Percentiles rank a stretch among this genome's conserved stretches.
These are phyloP conservation scores for Camptogramma bilineatum DNA, from an alignment of 2,888 invertebrate genomes.

Conservation along the genomic window DNA sequence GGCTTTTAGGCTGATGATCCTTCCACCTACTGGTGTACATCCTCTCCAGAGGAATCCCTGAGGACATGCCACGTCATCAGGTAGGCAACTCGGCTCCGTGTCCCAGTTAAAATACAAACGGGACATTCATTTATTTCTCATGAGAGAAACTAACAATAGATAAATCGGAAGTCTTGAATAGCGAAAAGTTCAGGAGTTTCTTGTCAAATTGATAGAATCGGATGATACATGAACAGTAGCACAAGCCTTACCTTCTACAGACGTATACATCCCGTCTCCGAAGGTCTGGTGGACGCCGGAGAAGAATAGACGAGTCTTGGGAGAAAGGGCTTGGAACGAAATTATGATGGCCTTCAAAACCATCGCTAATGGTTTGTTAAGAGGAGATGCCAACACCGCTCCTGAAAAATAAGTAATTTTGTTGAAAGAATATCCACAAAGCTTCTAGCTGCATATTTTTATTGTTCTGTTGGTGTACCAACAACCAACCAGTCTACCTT, in stretches of 20 bases:
- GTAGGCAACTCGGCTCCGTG: too few relatives aligned
- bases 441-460: too few relatives aligned
- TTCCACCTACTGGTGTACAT: constrained; percentile 19
- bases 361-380: constrained; percentile 6
- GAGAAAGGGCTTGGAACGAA: background rate
- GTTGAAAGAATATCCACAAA: background rate
- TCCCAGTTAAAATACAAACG: too few relatives aligned
- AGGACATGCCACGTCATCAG: background rate
- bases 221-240: too few relatives aligned
- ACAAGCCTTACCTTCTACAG: constrained; percentile 19
- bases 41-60: constrained; percentile 22
- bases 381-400: constrained; percentile 24
- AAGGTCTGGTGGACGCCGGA: constrained; percentile 29
- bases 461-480: background rate
- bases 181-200: too few relatives aligned
- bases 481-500: constrained; percentile 16
- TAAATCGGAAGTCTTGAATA: too few relatives aligned
- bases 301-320: background rate
- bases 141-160: too few relatives aligned
- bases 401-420: constrained; percentile 13
- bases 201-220: too few relatives aligned
- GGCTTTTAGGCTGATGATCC: background rate
- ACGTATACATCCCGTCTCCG: constrained; percentile 17
- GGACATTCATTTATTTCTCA: too few relatives aligned
- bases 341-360: constrained; percentile 1